Base-by-base conservation (phyloP, 2,113 vertebrate genomes). In the Drymodes brunneopygia region DNA sequence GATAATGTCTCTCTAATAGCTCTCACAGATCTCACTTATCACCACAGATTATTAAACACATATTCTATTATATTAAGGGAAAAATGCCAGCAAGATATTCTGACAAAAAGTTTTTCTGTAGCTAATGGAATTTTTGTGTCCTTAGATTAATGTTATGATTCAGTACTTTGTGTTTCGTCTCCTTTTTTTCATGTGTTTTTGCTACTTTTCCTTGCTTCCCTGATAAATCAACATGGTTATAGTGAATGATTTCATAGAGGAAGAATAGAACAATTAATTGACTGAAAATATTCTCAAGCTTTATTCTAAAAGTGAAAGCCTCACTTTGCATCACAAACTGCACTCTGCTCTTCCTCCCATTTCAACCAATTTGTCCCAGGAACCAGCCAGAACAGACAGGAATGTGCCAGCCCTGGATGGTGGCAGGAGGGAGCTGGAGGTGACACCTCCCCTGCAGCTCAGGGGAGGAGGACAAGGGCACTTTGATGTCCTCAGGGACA, bases 1-100 rank as follows among this genome's bases (percentile, higher is more conserved):
- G 61, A 71, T 81, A 62, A 84, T 48, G 4, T 56, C 47, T 86
- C 57, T 67, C 4, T 65, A 93, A 78, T 10, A 71, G 36, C 50
- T 48, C 31, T 72, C 25, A 15, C 47, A 60, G 58, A 85, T 77
- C 22, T 86, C 1, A 1, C 42, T 92, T 77, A 86, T 47, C 69
- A 64, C 29, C 21, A 56, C 45, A 84, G 69, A 69, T 58, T 89
- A 95, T 94, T 87, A 91, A 94, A 36, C 73, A 86, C 23, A 80
- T 86, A 79, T 57, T 81, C 77, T 53, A 29, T 71, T 67, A 6
- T n/a, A 42, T 45, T 75, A 72, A 61, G 18, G 19, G 16, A 54
- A 72, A 87, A 95, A 45, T 35, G 10, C 16, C 33, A 95, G 53
- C 20, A 91, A 87, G 42, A 57, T 64, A 36, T 66, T 62, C 72